phyloP scores from a whole-genome alignment of 2,888 invertebrate genomes.

The Hypsopygia costalis region DNA sequence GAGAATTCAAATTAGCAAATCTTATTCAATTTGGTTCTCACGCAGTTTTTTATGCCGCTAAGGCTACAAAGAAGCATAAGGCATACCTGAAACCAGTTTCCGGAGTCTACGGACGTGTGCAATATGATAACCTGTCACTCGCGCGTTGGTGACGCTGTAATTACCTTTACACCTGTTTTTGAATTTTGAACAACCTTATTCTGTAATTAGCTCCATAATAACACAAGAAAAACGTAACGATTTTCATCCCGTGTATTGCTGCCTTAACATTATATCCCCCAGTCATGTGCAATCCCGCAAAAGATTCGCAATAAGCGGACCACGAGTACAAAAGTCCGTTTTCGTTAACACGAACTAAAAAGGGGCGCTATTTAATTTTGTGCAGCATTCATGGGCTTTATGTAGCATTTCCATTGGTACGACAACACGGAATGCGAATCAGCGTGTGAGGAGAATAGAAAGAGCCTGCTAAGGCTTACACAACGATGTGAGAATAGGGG shows the following conservation, averaged over 20 bases:
- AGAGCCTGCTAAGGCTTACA: conserved; percentile 17
- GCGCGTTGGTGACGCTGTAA: too few species aligned
- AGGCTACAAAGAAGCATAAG: too few species aligned
- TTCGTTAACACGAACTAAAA: conserved; percentile 7
- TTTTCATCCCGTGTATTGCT: not conserved
- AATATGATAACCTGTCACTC: too few species aligned
- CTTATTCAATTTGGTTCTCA: too few species aligned
- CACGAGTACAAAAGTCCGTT: not conserved
- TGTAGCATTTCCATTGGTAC: conserved; percentile 26
- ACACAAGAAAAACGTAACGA: not conserved
- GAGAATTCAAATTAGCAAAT: too few species aligned
- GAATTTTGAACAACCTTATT: too few species aligned
- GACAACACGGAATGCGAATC: conserved; percentile 42
- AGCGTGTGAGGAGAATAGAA: conserved; percentile 41
- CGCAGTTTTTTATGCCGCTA: too few species aligned
- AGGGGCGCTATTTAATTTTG: conserved; percentile 38
- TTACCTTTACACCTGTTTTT: too few species aligned
- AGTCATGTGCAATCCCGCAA: not conserved
- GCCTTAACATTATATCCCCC: not conserved
- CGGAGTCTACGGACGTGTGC: too few species aligned
- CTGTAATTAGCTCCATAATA: too few species aligned
- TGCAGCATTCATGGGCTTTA: conserved; percentile 29
- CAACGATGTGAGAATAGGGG: not conserved
- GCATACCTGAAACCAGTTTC: too few species aligned
- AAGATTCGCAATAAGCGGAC: not conserved